Evolutionary conservation across 2,888 invertebrate genomes (phyloP), one percentile per base, ranked within the genome.

Genomic region (Eristalis pertinax): DNA sequence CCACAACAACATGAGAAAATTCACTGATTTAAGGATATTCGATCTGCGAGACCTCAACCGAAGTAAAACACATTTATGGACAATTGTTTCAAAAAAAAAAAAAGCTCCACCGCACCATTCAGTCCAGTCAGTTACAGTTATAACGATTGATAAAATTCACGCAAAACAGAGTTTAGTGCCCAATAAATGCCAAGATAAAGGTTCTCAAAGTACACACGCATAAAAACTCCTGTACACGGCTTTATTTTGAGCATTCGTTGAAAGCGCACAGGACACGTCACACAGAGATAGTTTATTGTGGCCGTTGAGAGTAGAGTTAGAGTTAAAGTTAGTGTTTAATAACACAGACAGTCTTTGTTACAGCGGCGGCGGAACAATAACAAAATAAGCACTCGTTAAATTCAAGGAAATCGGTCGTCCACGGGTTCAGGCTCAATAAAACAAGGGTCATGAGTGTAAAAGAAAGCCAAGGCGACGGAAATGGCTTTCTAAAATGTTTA

Each of bases 121-220:
- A 43, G 43, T 43, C 43, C 43, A 43, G 43, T n/a, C n/a, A 43
- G 35, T 35, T 43, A 32, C 32, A 50, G 35, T 35, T 58, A 24
- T 26, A 69, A 58, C 50, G 24, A 35, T 70, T 70, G 38, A 70
- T 70, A 70, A 70, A 58, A 70, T 58, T 35, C 58, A 63, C 58
- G 13, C 50, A 58, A 70, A 58, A 70, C 56, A 60, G 19, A 15
- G 13, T 70, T 70, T 60, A 70, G 58, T 35, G 38, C 8, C 35
- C 69, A 56, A 38, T 70, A 70, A 70, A 70, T 24, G 24, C 10
- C 29, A 38, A 24, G 38, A 70, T 70, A 70, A 24, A 70, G 19
- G 24, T 24, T 13, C 50, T 15, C 24, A 3, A 22, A 3, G 19
- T 22, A 43, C 29, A 32, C 13, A 8, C 19, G 19, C 50, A 50